Base-by-base conservation (phyloP, 2,888 invertebrate species). In the Hypomecis punctinalis region DNA sequence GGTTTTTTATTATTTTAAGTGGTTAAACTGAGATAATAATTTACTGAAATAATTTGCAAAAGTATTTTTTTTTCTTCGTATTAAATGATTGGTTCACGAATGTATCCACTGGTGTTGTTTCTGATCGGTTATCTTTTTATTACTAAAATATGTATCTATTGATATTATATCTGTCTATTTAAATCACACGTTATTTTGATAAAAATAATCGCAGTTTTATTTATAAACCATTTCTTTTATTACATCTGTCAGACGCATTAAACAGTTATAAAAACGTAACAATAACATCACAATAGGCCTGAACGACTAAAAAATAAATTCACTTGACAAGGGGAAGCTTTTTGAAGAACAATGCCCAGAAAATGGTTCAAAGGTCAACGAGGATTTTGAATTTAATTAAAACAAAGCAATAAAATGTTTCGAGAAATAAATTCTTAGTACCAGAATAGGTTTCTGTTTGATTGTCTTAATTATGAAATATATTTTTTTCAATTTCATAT, bases 231-330 rank as follows among this genome's bases (percentile, higher is more conserved):
- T 46, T 61, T 42, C 8, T n/a, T 46, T 57, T 48, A 43, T 58
- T 10, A 63, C 53, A 71, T 76, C 79, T 79, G 81, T 80, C 82
- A 81, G 60, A 56, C 65, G 67, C 79, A 82, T n/a, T 69, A 74
- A 77, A 75, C 72, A 73, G 36, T 49, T 78, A 72, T 72, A 69
- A 82, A 79, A 82, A 79, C 74, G 73, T 76, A 76, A 70, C 74
- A 61, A 74, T 63, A 61, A 60, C 56, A 63, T 72, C 69, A 80
- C 80, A 80, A 79, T 76, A 70, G 76, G 74, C 69, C 72, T 66
- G 64, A 76, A 74, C 45, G 61, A 66, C 54, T 70, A 71, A 80
- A 82, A 80, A 75, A 79, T 74, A 76, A 74, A 77, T 79, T 77
- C 71, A 68, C 73, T 71, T 76, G 77, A 78, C 74, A 75, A 71